Base-by-base conservation (phyloP, 2,797 vertebrate species). In the Cuculus canorus region DNA sequence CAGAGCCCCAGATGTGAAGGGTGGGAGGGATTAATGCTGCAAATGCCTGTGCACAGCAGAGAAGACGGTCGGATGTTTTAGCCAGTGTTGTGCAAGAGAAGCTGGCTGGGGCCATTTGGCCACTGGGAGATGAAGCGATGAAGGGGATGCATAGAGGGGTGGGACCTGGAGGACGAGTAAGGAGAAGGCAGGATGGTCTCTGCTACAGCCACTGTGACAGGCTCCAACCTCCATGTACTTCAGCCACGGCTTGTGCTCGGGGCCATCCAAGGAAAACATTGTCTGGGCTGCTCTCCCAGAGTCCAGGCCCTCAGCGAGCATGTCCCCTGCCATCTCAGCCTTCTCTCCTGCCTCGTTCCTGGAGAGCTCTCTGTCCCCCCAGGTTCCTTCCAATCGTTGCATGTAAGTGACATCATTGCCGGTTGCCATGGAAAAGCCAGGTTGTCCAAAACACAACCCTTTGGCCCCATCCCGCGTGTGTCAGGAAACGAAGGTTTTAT, bases 391-490 rank as follows among this genome's bases (percentile, higher is more conserved):
- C 4, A 0, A 33, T 43, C 87, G 8, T 11, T 50, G 86, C 85
- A 24, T 5, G 11, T 4, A 25, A 14, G 3, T 92, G 91, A 88
- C 92, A 92, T 96, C 85, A 86, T 2, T 7, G 28, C 78, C 23
- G 3, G 94, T 94, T 86, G 88, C 96, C 92, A 77, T 90, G 95
- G 94, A 24, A n/a, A 96, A 82, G 37, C 37, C 72, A 60, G 88
- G 90, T 70, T 90, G 81, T 87, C 93, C 92, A 92, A 92, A 95
- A 93, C 94, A 95, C 54, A 80, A 93, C 92, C 96, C 87, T 41
- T 61, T 35, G 95, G 93, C 90, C 93, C 52, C 90, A 14, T 90
- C 90, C 95, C 93, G 10, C 19, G 78, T 9, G 68, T 48, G 87
- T 81, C 82, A 80, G 92, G 96, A 93, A 90, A 81, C 64, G 77